Base-by-base conservation (phyloP, 2,888 invertebrate species). In the Pinctada fucata region DNA sequence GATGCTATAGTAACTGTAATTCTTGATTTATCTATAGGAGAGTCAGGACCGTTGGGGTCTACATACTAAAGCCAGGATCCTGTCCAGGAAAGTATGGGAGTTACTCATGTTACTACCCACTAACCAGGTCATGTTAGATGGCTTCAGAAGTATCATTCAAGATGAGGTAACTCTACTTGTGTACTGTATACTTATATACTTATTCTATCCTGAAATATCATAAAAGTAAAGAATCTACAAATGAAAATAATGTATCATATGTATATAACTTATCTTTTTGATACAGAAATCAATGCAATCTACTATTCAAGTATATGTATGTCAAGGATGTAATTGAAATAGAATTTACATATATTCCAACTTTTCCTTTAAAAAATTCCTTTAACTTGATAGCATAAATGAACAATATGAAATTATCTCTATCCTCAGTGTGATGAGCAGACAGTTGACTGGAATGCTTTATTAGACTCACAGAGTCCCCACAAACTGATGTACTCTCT, bases 401-500 rank as follows among this genome's bases (percentile, higher is more conserved):
- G 31, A 31, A 31, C 31, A 31, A 31, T 31, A 31, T 31, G 31
- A 31, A 31, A 31, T 31, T 31, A 31, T 31, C 31, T 31, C 31
- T 31, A 31, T 31, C 31, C 31, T n/a, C 70, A 83, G 83, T 73
- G 78, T 65, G 63, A 65, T 71, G 80, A 80, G 49, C 76, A 77
- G 71, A 71, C 70, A 16, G 80, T 74, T 16, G 85, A 89, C 67
- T 92, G 91, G 92, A 86, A 89, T 79, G 96, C 96, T 85, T 93
- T 98, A 1, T 94, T 98, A 10, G 96, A 97, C 93, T 96, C 97
- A 0, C 95, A 95, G 50, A 97, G 97, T 91, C 96, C 97, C 0
- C 98, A 98, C 93, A 97, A 97, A 91, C 95, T 98, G 75, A 97
- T 98, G 97, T 98, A 98, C 91, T 97, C 97, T 0, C 93, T 98